Conservation (phyloP, 2,888 invertebrate genomes). For the Melinopterus prodromus region DNA sequence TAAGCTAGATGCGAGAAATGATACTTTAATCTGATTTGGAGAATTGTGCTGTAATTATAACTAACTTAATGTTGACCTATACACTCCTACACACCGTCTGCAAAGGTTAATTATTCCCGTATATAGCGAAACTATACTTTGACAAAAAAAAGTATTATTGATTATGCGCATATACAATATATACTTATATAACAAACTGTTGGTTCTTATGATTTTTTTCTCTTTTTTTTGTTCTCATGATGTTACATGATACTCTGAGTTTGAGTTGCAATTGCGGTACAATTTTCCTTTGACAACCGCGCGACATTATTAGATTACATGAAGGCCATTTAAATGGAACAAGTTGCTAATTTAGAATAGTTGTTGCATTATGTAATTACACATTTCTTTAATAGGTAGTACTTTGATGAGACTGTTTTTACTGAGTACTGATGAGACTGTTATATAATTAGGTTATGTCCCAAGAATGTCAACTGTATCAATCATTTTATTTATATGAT, state of each 20-base stretch:
- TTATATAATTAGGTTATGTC: too few relatives aligned
- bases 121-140: not conserved
- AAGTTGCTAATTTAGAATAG: not conserved
- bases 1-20: not conserved
- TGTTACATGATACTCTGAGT: not conserved
- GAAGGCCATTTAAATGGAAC: not conserved
- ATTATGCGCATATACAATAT: not conserved
- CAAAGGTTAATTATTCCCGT: not conserved
- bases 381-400: not conserved
- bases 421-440: not conserved
- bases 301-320: not conserved
- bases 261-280: not conserved
- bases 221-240: not conserved
- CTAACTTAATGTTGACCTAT: not conserved
- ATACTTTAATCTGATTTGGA: not conserved
- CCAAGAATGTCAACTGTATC: too few relatives aligned
- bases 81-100: not conserved
- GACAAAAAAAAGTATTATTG: not conserved
- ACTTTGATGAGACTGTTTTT: not conserved
- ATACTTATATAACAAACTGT: not conserved
- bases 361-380: not conserved
- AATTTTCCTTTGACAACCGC: not conserved
- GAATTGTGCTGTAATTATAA: not conserved
- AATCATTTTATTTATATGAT: too few relatives aligned
- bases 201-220: not conserved